Conservation (phyloP, 2,797 vertebrate genomes). For the Pangasius djambal region DNA sequence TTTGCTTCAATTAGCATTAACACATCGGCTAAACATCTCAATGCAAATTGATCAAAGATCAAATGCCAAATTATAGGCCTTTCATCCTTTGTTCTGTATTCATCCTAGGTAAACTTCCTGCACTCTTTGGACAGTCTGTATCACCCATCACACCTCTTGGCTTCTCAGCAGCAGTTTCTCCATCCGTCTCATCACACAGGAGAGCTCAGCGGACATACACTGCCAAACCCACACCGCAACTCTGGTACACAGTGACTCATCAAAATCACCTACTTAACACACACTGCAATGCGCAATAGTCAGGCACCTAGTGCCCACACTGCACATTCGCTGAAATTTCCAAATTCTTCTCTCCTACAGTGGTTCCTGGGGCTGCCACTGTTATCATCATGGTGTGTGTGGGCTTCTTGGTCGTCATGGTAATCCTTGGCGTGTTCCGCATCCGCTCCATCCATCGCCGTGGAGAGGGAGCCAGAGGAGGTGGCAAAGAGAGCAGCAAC, state of each 20-base stretch:
- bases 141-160: constrained; percentile 92
- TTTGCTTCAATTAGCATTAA: neutral
- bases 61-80: neutral
- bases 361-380: constrained; percentile 94
- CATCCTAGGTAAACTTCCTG: constrained; percentile 77
- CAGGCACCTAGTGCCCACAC: neutral
- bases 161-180: constrained; percentile 95
- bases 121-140: constrained; percentile 78
- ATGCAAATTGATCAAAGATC: neutral
- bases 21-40: constrained; percentile 3
- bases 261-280: constrained; percentile 24
- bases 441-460: constrained; percentile 94
- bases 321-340: neutral
- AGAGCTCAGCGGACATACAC: constrained; percentile 92
- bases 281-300: neutral
- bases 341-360: constrained; percentile 61
- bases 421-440: constrained; percentile 92
- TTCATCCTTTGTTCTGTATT: neutral
- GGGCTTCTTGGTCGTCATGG: constrained; percentile 96
- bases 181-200: constrained; percentile 88
- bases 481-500: constrained; percentile 81
- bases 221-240: constrained; percentile 88
- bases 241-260: constrained; percentile 77
- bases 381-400: constrained; percentile 98
- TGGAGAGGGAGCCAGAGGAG: constrained; percentile 74